Base-by-base conservation (phyloP, 2,888 invertebrate genomes). In the Sipunculus nudus region DNA sequence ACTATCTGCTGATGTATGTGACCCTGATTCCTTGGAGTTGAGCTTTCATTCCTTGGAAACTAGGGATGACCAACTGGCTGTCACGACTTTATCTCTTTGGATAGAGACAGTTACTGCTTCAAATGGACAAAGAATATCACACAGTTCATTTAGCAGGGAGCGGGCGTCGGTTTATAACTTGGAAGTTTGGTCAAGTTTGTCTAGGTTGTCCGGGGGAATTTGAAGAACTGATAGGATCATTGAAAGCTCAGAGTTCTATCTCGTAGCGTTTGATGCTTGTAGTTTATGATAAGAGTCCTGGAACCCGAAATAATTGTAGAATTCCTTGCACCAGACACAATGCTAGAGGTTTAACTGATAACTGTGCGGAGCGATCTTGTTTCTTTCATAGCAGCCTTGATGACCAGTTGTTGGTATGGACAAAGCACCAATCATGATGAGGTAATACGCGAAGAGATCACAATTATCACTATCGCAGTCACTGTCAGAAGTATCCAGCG, bases 211-310 rank as follows among this genome's bases (percentile, higher is more conserved):
- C 10, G 38, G 16, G 16, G 38, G 38, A 13, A 43, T 43, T 8
- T 43, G 13, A 8, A 43, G 48, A 5, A 48, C 28, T 19, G 60
- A 66, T n/a, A 21, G 19, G 6, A 67, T 32, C 63, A 67, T 67
- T 3, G 1, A 21, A 3, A 67, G 38, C 39, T 64, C 64, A 2
- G 62, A 54, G 35, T 67, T 67, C 67, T 60, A 64, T 10, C 61
- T 29, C 0, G 67, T 61, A 23, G 49, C 49, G 48, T 54, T 64
- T 0, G 40, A 39, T 16, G 59, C 31, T 16, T 62, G 64, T 2
- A 67, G 38, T 2, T 57, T 19, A 19, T 58, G 58, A 32, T 63
- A 19, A 35, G 54, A 23, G 58, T 54, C 13, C 58, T 49, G 3
- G 61, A 35, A 25, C 65, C 65, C 26, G 49, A n/a, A 10, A 60